phyloP scores from a whole-genome alignment of 92 coral and sea anemone genomes.

The Heteractis magnifica region DNA sequence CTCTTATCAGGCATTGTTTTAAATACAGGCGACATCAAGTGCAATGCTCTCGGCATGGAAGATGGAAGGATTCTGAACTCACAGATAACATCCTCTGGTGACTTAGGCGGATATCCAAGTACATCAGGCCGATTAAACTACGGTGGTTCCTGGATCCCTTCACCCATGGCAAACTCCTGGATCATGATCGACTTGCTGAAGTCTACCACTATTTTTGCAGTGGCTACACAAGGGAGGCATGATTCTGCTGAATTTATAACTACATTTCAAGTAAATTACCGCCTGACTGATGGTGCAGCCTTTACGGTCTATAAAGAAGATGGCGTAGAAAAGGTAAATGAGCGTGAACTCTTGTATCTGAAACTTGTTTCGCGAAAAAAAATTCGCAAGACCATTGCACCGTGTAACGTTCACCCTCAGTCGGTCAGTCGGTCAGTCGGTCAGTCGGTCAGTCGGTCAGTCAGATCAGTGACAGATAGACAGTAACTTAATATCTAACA shows the following conservation, averaged over 20 bases:
- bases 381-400: too few relatives aligned
- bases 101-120: not conserved
- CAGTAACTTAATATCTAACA: not conserved
- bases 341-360: too few relatives aligned
- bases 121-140: not conserved
- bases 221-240: not conserved
- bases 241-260: not conserved
- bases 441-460: too few relatives aligned
- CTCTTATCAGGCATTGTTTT: not conserved
- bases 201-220: not conserved
- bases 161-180: not conserved
- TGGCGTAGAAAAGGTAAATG: not conserved
- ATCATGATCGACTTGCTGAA: not conserved
- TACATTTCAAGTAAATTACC: not conserved
- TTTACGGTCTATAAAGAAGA: not conserved
- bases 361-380: too few relatives aligned
- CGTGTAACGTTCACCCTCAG: too few relatives aligned
- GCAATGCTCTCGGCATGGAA: constrained; percentile 2
- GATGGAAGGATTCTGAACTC: not conserved
- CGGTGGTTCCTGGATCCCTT: not conserved
- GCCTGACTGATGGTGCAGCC: not conserved
- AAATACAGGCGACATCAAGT: not conserved
- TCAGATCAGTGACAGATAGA: too few relatives aligned
- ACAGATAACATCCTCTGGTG: not conserved
- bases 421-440: too few relatives aligned